Evolutionary conservation across 2,888 invertebrate genomes (phyloP).

Genomic region (Eristalis pertinax): DNA sequence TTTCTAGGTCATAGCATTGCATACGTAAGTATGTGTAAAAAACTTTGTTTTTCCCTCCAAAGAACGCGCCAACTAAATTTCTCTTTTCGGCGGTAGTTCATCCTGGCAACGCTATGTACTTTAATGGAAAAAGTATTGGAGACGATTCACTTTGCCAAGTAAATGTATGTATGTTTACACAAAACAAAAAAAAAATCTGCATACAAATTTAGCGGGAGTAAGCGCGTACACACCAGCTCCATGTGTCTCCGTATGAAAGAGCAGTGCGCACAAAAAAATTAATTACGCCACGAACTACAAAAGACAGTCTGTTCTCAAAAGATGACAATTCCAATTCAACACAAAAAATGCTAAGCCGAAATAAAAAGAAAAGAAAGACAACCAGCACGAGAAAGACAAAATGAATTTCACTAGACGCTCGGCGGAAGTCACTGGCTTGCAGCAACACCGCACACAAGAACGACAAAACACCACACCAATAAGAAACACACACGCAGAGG

Average conservation of each 20-base stretch:
- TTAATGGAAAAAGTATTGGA: neutral
- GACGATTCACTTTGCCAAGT: conserved; percentile 1
- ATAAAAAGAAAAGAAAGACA: conserved; percentile 43
- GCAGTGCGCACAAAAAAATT: conserved; percentile 14
- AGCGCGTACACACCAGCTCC: conserved; percentile 4
- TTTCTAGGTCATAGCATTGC: too few species aligned
- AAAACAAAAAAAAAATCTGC: conserved; percentile 29
- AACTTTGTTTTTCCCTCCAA: neutral
- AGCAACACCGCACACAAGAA: conserved; percentile 27
- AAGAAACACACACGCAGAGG: conserved; percentile 38
- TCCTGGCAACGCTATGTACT: conserved; percentile 19
- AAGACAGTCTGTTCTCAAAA: conserved; percentile 15
- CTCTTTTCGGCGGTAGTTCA: neutral
- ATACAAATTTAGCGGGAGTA: conserved; percentile 32
- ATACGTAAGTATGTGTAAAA: too few species aligned
- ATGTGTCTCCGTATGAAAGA: neutral
- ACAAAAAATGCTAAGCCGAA: conserved; percentile 32
- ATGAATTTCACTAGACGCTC: conserved; percentile 56
- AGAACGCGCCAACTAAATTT: neutral
- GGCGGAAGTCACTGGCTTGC: conserved; percentile 46
- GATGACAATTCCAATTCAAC: conserved; percentile 31
- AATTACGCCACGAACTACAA: conserved; percentile 14
- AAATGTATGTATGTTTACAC: conserved; percentile 44
- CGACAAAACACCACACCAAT: conserved; percentile 23
- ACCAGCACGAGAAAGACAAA: conserved; percentile 19